Evolutionary conservation across 2,888 invertebrate genomes (phyloP), one percentile per base, ranked within the genome.

Genomic region (Erpobdella octoculata): DNA sequence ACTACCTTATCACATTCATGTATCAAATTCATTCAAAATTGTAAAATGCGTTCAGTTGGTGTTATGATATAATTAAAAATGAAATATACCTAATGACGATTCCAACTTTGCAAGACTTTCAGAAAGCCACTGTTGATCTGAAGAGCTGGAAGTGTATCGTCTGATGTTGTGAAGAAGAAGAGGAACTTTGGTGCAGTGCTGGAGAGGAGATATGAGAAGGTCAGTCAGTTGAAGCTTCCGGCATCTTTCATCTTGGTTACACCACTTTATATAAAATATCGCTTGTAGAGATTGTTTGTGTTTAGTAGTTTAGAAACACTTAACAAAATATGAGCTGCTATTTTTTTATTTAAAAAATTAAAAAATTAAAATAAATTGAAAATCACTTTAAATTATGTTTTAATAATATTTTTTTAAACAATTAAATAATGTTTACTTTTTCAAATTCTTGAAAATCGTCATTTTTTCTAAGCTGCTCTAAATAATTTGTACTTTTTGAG

Each of bases 401-500:
- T n/a, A n/a, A n/a, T n/a, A n/a, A n/a, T n/a, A n/a, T n/a, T n/a
- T n/a, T n/a, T n/a, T n/a, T n/a, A n/a, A n/a, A n/a, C n/a, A n/a
- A n/a, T n/a, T n/a, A n/a, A n/a, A n/a, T n/a, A n/a, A n/a, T n/a
- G n/a, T n/a, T n/a, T n/a, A 87, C 87, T 83, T 87, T 86, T 81
- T 88, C 87, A 80, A 87, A 88, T 77, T 88, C 87, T 67, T 82
- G 82, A 79, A 88, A 88, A 75, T 87, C 87, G 71, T 86, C 85
- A 75, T 86, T 86, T 75, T 86, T 83, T 64, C 87, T 78, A 18
- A 88, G 80, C 4, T 86, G 86, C 76, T 87, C 87, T 75, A 88
- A 80, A 79, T 88, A 88, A 76, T 86, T 86, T 72, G 88, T 82
- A 12, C 86, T 85, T 81, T 87, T 84, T 78, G 87, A 87, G 80